These are phyloP conservation scores for Virgularia gustaviana DNA, from an alignment of 92 coral and sea anemone species.

Conservation along the genomic window DNA sequence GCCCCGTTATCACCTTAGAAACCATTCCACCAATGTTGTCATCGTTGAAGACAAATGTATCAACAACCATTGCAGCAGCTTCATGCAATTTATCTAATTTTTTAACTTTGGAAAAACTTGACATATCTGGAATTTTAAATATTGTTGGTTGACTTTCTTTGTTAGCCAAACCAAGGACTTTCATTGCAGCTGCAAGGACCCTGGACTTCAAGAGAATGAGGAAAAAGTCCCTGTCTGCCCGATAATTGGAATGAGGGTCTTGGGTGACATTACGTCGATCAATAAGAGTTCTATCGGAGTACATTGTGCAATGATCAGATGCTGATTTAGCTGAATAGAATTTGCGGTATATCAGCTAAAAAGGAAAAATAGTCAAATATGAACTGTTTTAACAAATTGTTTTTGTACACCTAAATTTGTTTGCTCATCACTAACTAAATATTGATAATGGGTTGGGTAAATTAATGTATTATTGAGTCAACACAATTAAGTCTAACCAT, in stretches of 20 bases:
- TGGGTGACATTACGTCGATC: conserved; percentile 47
- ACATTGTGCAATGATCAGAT: conserved; percentile 43
- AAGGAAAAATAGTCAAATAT: conserved; percentile 13
- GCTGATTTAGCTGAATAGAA: conserved; percentile 39
- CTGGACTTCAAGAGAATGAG: conserved; percentile 35
- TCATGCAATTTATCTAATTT: conserved; percentile 30
- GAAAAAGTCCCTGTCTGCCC: conserved; percentile 48
- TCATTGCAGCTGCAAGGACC: conserved; percentile 34
- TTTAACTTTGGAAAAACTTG: neutral
- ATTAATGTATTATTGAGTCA: too few species aligned
- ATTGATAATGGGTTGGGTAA: too few species aligned
- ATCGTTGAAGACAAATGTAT: conserved; percentile 33
- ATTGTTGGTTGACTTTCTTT: conserved; percentile 7
- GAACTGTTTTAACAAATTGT: too few species aligned
- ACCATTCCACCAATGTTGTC: conserved; percentile 24
- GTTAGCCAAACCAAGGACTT: conserved; percentile 41
- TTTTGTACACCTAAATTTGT: too few species aligned
- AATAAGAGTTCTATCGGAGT: conserved; percentile 45
- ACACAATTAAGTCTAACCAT: too few species aligned
- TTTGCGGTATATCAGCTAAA: conserved; percentile 38
- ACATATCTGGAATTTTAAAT: conserved; percentile 32
- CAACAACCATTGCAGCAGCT: conserved; percentile 44
- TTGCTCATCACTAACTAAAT: too few species aligned
- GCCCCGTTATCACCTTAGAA: conserved; percentile 18
- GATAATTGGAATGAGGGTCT: conserved; percentile 46